Conservation (phyloP, 2,797 vertebrate species). For the Oreochromis grahami region DNA sequence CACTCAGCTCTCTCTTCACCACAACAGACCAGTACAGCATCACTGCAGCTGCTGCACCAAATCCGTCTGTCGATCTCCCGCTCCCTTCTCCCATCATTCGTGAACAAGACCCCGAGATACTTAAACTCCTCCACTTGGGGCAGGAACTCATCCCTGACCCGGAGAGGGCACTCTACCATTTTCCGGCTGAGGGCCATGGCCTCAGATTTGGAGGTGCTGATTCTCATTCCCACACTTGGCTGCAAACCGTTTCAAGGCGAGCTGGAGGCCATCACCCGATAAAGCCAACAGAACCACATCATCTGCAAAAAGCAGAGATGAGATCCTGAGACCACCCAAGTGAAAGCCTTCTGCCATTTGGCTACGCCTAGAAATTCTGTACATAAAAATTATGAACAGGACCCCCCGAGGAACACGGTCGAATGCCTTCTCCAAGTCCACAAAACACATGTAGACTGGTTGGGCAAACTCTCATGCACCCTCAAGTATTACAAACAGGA, state of each 20-base stretch:
- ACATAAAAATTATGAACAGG: background rate
- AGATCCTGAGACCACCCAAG: background rate
- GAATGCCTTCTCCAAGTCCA: background rate
- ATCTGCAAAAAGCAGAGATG: background rate
- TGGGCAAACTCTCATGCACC: background rate
- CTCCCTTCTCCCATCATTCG: too few relatives aligned
- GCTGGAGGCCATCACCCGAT: background rate
- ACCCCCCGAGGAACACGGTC: background rate
- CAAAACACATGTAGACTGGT: background rate
- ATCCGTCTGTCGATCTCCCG: too few relatives aligned
- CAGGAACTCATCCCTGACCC: too few relatives aligned
- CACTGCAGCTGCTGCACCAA: too few relatives aligned
- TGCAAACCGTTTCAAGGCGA: rapidly evolving
- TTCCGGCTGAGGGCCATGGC: background rate
- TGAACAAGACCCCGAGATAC: too few relatives aligned
- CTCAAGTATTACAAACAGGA: background rate
- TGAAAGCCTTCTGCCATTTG: background rate
- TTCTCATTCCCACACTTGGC: background rate
- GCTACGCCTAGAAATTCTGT: background rate
- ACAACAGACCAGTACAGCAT: too few relatives aligned
- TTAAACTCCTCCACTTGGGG: too few relatives aligned
- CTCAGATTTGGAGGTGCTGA: background rate
- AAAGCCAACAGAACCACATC: background rate
- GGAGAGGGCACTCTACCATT: background rate
- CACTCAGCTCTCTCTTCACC: too few relatives aligned